phyloP scores from a whole-genome alignment of 2,113 vertebrate species.

The Rhinoptilus africanus region DNA sequence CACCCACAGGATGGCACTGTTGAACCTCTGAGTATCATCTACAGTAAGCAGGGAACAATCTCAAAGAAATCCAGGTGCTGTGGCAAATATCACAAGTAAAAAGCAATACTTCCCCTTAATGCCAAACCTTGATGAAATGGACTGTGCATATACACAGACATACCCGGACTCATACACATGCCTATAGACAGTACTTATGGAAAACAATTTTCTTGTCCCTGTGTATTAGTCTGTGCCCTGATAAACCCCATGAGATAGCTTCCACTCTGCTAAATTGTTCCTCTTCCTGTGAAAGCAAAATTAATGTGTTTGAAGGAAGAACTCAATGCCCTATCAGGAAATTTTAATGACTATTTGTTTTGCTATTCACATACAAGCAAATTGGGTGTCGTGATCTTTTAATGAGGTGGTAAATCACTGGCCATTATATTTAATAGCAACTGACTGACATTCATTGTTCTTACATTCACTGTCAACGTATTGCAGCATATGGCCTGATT shows the following conservation, averaged over 20 bases:
- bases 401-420: slow-evolving; percentile 31
- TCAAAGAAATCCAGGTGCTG: background rate
- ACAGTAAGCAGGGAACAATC: background rate
- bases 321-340: background rate
- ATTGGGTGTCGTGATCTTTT: background rate
- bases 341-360: slow-evolving; percentile 22
- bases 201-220: background rate
- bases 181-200: background rate
- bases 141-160: background rate
- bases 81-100: background rate
- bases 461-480: background rate
- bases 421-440: slow-evolving; percentile 19
- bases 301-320: background rate
- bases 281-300: background rate
- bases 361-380: background rate
- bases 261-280: background rate
- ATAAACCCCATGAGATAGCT: background rate
- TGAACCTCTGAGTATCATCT: slow-evolving; percentile 7
- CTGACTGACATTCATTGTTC: slow-evolving; percentile 24
- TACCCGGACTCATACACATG: background rate
- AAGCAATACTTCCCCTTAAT: background rate
- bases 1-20: slow-evolving; percentile 75
- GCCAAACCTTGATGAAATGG: background rate
- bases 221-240: accelerated
- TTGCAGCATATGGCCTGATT: background rate